Evolutionary conservation across 2,888 invertebrate genomes (phyloP).

Genomic region (Epinotia nisella): DNA sequence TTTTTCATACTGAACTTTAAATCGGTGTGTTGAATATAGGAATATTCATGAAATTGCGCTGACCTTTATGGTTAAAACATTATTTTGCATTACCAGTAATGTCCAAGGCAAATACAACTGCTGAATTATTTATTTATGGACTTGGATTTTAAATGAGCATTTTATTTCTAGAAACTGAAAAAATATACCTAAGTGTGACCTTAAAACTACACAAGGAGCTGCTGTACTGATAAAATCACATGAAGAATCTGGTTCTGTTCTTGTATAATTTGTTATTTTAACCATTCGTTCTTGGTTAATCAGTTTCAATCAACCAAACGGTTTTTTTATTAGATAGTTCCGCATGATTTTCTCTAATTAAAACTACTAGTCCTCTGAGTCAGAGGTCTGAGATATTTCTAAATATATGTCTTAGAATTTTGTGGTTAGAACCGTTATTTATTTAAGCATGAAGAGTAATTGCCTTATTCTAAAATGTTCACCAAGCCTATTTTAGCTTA

Average conservation of each 20-base stretch:
- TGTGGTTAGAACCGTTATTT: not conserved
- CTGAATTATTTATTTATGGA: constrained; percentile 1
- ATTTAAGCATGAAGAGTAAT: not conserved
- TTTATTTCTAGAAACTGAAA: not conserved
- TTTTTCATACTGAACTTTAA: too few relatives aligned
- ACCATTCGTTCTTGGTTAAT: not conserved
- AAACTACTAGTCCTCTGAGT: not conserved
- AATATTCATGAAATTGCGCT: constrained; percentile 16
- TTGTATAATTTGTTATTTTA: too few relatives aligned
- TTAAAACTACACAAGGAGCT: too few relatives aligned
- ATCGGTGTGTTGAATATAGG: not conserved
- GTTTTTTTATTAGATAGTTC: too few relatives aligned
- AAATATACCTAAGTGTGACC: not conserved
- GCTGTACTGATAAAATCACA: too few relatives aligned
- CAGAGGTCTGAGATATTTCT: not conserved
- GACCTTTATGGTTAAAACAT: constrained; percentile 17
- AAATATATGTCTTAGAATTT: not conserved
- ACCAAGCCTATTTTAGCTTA: too few relatives aligned
- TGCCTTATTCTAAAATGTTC: too few relatives aligned
- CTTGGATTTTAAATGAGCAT: not conserved
- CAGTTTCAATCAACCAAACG: not conserved
- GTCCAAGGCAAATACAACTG: not conserved
- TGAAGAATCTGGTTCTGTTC: not conserved
- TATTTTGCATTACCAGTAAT: constrained; percentile 4
- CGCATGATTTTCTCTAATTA: not conserved